phyloP scores from a whole-genome alignment of 2,113 vertebrate species.

The Montifringilla adamsi region DNA sequence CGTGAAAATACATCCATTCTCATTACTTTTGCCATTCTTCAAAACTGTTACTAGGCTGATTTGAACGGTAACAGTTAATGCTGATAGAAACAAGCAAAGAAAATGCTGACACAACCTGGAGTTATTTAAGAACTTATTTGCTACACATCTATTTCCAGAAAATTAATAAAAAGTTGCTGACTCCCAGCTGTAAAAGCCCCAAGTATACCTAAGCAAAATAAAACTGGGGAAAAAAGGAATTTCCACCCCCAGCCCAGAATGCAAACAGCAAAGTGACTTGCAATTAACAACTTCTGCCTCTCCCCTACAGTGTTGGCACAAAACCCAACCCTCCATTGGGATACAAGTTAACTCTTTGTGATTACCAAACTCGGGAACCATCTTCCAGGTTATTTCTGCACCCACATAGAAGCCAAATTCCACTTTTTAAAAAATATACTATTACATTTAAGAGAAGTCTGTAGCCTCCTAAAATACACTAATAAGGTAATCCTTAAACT shows the following conservation, averaged over 20 bases:
- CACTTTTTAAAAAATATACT: neutral
- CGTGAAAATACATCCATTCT: conserved; percentile 25
- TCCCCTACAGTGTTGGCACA: neutral
- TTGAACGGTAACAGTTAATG: conserved; percentile 16
- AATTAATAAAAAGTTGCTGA: conserved; percentile 5
- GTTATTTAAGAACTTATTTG: conserved; percentile 20
- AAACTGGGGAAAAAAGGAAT: neutral
- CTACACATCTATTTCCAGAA: neutral
- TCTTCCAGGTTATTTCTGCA: neutral
- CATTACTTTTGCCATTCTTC: conserved; percentile 35
- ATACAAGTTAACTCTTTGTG: neutral
- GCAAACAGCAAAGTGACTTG: neutral
- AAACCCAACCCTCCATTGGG: rapidly evolving
- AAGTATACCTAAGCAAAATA: neutral
- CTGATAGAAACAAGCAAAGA: conserved; percentile 18
- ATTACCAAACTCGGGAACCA: neutral
- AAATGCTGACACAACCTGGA: neutral
- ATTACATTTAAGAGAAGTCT: neutral
- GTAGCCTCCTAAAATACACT: neutral
- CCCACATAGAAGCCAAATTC: neutral
- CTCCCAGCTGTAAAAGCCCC: neutral
- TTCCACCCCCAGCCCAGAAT: neutral
- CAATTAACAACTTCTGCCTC: neutral
- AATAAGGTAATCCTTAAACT: neutral
- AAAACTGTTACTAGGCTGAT: neutral